These are phyloP conservation scores for Fragum fragum DNA, from an alignment of 2,888 invertebrate species.

Conservation along the genomic window DNA sequence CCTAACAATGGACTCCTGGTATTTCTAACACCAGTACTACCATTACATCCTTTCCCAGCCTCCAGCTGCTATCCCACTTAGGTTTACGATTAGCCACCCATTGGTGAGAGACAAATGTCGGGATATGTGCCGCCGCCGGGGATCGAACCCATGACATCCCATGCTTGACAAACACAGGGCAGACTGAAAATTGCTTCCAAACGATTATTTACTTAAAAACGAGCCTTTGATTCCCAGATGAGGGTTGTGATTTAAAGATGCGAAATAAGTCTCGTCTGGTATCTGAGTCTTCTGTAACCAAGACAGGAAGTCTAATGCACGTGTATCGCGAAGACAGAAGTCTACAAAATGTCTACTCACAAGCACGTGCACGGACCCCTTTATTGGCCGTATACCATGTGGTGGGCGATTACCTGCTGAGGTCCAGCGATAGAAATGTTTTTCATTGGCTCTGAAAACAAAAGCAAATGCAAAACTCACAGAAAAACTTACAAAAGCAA, in stretches of 20 bases:
- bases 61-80: too few relatives aligned
- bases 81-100: too few relatives aligned
- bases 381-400: conserved; percentile 68
- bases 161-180: too few relatives aligned
- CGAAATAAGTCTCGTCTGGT: conserved; percentile 80
- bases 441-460: conserved; percentile 38
- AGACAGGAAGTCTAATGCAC: conserved; percentile 70
- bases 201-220: conserved; percentile 73
- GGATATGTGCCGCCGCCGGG: too few relatives aligned
- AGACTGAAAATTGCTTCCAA: too few relatives aligned
- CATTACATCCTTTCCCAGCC: too few relatives aligned
- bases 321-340: conserved; percentile 68
- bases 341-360: conserved; percentile 76
- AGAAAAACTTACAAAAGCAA: too few relatives aligned
- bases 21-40: too few relatives aligned
- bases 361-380: conserved; percentile 79
- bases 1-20: too few relatives aligned
- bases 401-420: conserved; percentile 47
- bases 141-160: too few relatives aligned
- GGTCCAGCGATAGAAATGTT: conserved; percentile 58
- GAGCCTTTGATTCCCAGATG: conserved; percentile 75
- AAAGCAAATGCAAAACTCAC: too few relatives aligned
- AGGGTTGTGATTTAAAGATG: conserved; percentile 80
- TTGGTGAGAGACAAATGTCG: too few relatives aligned
- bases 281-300: conserved; percentile 77